A percentile compares a stretch with the other conserved stretches of the same genome.
Conservation (phyloP, 2,797 vertebrate genomes). For the Alosa sapidissima region DNA sequence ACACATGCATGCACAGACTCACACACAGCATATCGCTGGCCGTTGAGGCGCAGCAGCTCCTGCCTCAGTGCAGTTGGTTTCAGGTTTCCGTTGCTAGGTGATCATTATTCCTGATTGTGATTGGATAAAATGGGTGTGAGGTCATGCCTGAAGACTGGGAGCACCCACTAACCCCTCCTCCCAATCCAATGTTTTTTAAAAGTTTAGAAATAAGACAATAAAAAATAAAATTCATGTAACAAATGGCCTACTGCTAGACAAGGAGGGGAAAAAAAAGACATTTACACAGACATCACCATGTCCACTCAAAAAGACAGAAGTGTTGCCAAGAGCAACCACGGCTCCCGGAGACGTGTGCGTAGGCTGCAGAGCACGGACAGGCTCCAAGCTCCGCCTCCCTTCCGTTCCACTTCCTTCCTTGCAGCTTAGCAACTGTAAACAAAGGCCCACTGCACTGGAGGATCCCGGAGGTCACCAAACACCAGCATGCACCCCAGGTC, state of each 20-base stretch:
- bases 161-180: not conserved
- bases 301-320: not conserved
- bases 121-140: slow-evolving; percentile 18
- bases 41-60: not conserved
- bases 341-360: not conserved
- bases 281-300: not conserved
- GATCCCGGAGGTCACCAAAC: not conserved
- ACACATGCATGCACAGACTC: not conserved
- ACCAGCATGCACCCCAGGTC: not conserved
- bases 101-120: slow-evolving; percentile 11
- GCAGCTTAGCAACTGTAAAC: slow-evolving; percentile 15
- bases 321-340: not conserved
- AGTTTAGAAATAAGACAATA: slow-evolving; percentile 51
- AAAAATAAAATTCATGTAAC: slow-evolving; percentile 52
- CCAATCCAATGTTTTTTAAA: not conserved
- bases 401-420: not conserved
- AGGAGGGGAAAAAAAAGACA: slow-evolving; percentile 65
- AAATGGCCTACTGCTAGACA: slow-evolving; percentile 53
- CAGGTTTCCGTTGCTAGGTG: slow-evolving; percentile 14
- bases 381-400: not conserved
- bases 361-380: not conserved
- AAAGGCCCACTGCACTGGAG: not conserved
- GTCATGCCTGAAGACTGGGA: slow-evolving; percentile 3
- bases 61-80: slow-evolving; percentile 1
- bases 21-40: slow-evolving; percentile 41